A percentile compares a stretch with the other conserved stretches of the same genome.
phyloP scores from a whole-genome alignment of 2,113 vertebrate genomes.

The Porphyrio hochstetteri region DNA sequence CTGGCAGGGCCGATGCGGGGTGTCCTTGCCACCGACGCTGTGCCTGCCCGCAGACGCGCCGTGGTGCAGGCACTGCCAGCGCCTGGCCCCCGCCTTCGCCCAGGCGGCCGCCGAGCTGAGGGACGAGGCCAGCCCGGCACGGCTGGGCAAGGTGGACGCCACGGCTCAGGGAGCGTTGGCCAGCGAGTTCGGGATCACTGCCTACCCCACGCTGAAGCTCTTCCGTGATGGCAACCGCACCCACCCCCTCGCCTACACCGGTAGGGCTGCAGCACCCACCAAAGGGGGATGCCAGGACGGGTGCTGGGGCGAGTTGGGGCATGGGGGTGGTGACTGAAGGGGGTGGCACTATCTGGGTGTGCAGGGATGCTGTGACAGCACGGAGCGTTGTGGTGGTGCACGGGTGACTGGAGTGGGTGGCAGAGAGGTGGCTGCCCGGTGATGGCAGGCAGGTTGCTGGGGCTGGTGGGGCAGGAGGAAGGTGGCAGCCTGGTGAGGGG shows the following conservation, averaged over 20 bases:
- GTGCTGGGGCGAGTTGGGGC: background rate
- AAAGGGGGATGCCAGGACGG: too few species aligned
- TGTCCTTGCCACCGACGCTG: fast-evolving
- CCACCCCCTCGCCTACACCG: conserved; percentile 76
- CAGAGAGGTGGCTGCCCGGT: background rate
- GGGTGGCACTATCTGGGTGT: too few species aligned
- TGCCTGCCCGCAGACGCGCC: conserved; percentile 79
- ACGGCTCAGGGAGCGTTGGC: conserved; percentile 76
- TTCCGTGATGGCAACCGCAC: conserved; percentile 83
- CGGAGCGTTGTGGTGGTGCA: background rate
- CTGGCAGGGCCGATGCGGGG: background rate
- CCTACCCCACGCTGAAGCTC: conserved; percentile 86
- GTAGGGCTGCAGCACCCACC: background rate
- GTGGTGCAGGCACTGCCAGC: conserved; percentile 88
- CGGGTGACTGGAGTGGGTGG: too few species aligned
- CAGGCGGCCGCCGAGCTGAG: conserved; percentile 79
- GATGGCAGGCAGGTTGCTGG: fast-evolving
- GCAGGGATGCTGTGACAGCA: too few species aligned
- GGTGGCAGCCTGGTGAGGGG: background rate
- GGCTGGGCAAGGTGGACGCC: conserved; percentile 87
- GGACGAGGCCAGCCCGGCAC: conserved; percentile 37
- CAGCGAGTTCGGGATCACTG: conserved; percentile 77
- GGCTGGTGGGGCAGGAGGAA: background rate
- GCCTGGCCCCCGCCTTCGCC: conserved; percentile 81
- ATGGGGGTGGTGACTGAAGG: background rate